A percentile compares a stretch with the other conserved stretches of the same genome.
Evolutionary conservation across 1,140 invertebrate species (phyloP).

Genomic region (Ooceraea biroi): DNA sequence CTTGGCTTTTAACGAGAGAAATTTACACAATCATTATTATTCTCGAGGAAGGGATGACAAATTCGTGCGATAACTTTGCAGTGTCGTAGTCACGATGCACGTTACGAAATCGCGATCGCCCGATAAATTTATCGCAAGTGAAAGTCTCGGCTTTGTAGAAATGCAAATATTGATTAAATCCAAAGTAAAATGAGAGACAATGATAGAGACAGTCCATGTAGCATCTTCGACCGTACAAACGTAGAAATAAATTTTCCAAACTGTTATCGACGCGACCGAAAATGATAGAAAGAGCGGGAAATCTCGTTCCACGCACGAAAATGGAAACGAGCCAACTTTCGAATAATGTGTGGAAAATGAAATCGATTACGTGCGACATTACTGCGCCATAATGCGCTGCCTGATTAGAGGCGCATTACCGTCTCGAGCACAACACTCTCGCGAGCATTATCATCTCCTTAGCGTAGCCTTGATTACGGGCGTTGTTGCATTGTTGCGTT

Average conservation of each 20-base stretch:
- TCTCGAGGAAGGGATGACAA: slow-evolving; percentile 49
- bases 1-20: slow-evolving; percentile 65
- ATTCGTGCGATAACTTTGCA: slow-evolving; percentile 53
- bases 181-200: slow-evolving; percentile 6
- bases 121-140: slow-evolving; percentile 33
- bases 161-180: slow-evolving; percentile 12
- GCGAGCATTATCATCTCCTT: slow-evolving; percentile 65
- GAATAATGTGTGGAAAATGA: neutral
- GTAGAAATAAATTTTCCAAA: neutral
- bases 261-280: neutral
- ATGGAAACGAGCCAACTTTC: neutral
- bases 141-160: slow-evolving; percentile 19
- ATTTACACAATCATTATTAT: slow-evolving; percentile 61
- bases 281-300: neutral
- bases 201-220: too few relatives aligned
- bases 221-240: neutral
- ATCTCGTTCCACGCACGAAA: neutral
- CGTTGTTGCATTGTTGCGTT: neutral
- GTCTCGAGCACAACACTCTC: slow-evolving; percentile 54
- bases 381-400: neutral
- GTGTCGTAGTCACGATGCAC: slow-evolving; percentile 1
- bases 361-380: slow-evolving; percentile 13
- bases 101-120: slow-evolving; percentile 35
- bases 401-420: slow-evolving; percentile 45
- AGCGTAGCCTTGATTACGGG: slow-evolving; percentile 65